These are phyloP conservation scores for Drosophila algonquin DNA, from an alignment of 2,888 invertebrate species.

Conservation along the genomic window DNA sequence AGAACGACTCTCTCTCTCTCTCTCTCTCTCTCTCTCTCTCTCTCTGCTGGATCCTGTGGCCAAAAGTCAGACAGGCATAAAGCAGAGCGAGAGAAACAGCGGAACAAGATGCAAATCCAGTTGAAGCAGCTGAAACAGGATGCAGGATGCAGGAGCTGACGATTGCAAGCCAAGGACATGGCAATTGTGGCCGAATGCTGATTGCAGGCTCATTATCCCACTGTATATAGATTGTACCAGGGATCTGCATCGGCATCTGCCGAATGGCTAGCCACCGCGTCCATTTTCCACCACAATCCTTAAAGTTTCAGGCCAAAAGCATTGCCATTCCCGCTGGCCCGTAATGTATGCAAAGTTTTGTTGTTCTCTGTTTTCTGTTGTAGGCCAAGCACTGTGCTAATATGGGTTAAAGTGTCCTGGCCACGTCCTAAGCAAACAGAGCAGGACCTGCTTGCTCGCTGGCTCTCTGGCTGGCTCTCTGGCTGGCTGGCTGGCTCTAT, in stretches of 20 bases:
- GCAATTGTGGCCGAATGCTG: slow-evolving; percentile 39
- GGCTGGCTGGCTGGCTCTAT: not conserved
- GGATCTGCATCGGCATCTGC: slow-evolving; percentile 1
- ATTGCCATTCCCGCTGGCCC: slow-evolving; percentile 21
- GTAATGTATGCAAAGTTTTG: slow-evolving; percentile 26
- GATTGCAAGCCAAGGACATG: slow-evolving; percentile 24
- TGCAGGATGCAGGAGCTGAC: slow-evolving; percentile 18
- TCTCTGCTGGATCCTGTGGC: slow-evolving; percentile 30
- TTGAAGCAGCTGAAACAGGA: slow-evolving; percentile 22
- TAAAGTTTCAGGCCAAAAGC: slow-evolving; percentile 12
- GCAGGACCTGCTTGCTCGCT: not conserved
- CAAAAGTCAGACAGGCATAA: slow-evolving; percentile 60
- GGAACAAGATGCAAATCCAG: slow-evolving; percentile 48
- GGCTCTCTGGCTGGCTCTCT: not conserved
- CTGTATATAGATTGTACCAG: slow-evolving; percentile 1
- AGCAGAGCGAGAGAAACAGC: slow-evolving; percentile 15
- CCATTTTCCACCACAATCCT: slow-evolving; percentile 4
- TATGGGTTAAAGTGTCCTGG: slow-evolving; percentile 46
- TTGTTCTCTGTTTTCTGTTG: slow-evolving; percentile 10
- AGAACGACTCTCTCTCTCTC: too few relatives aligned
- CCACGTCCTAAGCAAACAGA: slow-evolving; percentile 61
- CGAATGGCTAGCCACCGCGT: not conserved
- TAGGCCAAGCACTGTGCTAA: slow-evolving; percentile 20
- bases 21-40: not conserved
- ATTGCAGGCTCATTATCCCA: slow-evolving; percentile 46